These are phyloP conservation scores for Hirtodrosophila alboralis DNA, from an alignment of 2,888 invertebrate species.

Conservation along the genomic window DNA sequence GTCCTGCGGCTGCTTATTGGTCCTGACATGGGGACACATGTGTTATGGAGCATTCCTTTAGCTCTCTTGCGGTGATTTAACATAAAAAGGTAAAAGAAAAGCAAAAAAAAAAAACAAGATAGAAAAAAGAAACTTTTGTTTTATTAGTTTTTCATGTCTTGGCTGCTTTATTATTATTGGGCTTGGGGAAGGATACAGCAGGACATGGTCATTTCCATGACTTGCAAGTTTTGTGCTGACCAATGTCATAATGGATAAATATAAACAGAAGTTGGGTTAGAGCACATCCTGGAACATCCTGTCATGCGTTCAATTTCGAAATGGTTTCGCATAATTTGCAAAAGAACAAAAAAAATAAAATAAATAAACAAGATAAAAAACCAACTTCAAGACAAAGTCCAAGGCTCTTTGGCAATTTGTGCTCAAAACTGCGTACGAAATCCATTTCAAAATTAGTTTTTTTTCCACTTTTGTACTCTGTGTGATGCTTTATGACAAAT, in stretches of 20 bases:
- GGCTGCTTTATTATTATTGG: constrained; percentile 72
- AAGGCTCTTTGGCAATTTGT: constrained; percentile 70
- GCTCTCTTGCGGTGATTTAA: constrained; percentile 70
- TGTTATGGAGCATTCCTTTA: constrained; percentile 42
- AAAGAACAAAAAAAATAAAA: constrained; percentile 31
- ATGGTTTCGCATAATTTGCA: constrained; percentile 83
- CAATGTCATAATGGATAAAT: constrained; percentile 73
- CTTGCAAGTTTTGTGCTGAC: constrained; percentile 81
- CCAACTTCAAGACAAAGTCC: constrained; percentile 40
- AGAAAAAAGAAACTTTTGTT: constrained; percentile 71
- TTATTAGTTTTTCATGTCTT: constrained; percentile 79
- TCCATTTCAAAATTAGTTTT: constrained; percentile 81
- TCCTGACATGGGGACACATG: constrained; percentile 75
- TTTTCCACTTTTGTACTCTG: constrained; percentile 26
- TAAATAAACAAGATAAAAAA: background rate
- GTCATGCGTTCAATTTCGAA: constrained; percentile 81
- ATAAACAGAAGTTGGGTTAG: constrained; percentile 12
- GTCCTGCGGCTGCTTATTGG: constrained; percentile 77
- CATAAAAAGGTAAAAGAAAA: constrained; percentile 76
- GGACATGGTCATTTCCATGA: constrained; percentile 65
- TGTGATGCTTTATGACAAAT: constrained; percentile 81
- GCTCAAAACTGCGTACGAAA: constrained; percentile 77
- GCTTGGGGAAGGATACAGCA: background rate
- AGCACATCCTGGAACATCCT: constrained; percentile 51
- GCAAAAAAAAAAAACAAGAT: constrained; percentile 43